These are phyloP conservation scores for Ostrea edulis DNA, from an alignment of 1,140 invertebrate genomes.

Conservation along the genomic window DNA sequence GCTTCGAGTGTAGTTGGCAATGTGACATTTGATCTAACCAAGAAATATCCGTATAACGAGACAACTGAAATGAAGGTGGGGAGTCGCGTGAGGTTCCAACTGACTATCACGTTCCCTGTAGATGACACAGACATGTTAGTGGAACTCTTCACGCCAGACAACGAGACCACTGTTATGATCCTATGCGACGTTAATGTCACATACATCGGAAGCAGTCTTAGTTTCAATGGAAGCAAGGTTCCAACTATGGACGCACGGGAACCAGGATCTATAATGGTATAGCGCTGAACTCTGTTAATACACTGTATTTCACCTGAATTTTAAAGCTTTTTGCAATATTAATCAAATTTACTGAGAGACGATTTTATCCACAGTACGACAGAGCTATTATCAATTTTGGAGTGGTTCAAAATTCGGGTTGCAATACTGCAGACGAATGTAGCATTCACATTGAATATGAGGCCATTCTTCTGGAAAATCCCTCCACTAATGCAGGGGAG, in stretches of 20 bases:
- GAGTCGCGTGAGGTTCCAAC: slow-evolving; percentile 58
- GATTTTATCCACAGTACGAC: slow-evolving; percentile 75
- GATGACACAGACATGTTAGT: slow-evolving; percentile 69
- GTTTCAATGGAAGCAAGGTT: not conserved
- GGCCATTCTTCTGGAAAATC: slow-evolving; percentile 76
- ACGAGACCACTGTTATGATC: slow-evolving; percentile 73
- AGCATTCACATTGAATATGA: slow-evolving; percentile 75
- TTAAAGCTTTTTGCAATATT: too few relatives aligned
- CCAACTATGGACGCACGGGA: slow-evolving; percentile 56
- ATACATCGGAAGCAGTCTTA: slow-evolving; percentile 1
- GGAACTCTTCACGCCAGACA: slow-evolving; percentile 77
- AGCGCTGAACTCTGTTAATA: not conserved
- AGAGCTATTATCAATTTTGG: slow-evolving; percentile 79
- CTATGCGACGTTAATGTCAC: slow-evolving; percentile 73
- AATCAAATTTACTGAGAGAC: too few relatives aligned
- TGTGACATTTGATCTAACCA: slow-evolving; percentile 63
- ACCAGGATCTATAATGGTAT: slow-evolving; percentile 29
- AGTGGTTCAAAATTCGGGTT: slow-evolving; percentile 71
- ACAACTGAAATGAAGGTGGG: slow-evolving; percentile 65
- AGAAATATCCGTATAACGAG: slow-evolving; percentile 52
- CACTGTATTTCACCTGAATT: slow-evolving; percentile 49
- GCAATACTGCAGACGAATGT: slow-evolving; percentile 41
- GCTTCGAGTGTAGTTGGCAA: slow-evolving; percentile 56
- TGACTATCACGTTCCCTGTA: slow-evolving; percentile 67
- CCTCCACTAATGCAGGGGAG: slow-evolving; percentile 59